Base-by-base conservation (phyloP, 2,888 invertebrate genomes). In the Sarcophaga rosellei region DNA sequence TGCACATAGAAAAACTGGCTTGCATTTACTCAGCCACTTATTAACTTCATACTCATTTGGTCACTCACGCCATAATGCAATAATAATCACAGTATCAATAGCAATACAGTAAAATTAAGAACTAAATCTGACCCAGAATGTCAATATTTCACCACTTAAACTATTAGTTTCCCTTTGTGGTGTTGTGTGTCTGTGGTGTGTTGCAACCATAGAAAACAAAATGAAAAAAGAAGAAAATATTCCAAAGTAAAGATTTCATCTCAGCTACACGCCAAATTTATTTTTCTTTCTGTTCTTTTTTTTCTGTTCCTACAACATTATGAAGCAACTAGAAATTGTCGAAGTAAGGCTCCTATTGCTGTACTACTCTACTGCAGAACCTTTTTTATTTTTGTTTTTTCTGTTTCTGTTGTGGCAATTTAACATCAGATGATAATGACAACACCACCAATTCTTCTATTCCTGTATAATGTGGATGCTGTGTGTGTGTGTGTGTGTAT, bases 361-460 rank as follows among this genome's bases (percentile, higher is more conserved):
- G 35, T 35, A 35, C 6, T 35, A 35, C 35, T 35, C 35, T 35
- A 35, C 8, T 8, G 35, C 8, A 35, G 53, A 47, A 63, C 45
- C 59, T 66, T 74, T 5, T 69, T 61, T 65, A 65, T 63, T 44
- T 53, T 47, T 20, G 23, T n/a, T 17, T 8, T 35, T 61, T 35
- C 57, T 53, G 5, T 77, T 69, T 12, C 17, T 66, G 66, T 65
- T 15, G 62, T 62, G 21, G 45, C 70, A 69, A 35, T 23, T 63
- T 47, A 74, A 78, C 81, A 78, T 78, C 78, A 81, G 78, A 81
- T 78, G 85, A 85, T 85, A 85, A 85, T 81, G 85, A 85, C 85
- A 85, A 81, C 81, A 85, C 35, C 35, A 35, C 69, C 85, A 81
- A 81, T 85, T 85, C 77, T 77, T 73, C 81, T 81, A 61, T 74